Base-by-base conservation (phyloP, 2,113 vertebrate genomes). In the Alethe diademata region DNA sequence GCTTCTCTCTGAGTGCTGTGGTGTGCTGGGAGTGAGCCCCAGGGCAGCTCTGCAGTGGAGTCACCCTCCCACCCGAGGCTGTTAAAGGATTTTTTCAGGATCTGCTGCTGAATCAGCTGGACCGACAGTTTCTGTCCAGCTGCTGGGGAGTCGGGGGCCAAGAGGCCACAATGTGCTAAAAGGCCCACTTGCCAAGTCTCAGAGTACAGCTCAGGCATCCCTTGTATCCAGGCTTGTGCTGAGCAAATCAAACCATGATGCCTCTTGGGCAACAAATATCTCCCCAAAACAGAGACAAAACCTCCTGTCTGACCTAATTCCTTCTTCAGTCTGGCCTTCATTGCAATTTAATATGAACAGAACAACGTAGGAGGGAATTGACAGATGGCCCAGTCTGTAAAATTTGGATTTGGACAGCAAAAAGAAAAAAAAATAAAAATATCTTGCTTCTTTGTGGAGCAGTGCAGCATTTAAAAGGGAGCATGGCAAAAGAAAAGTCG, bases 381-480 rank as follows among this genome's bases (percentile, higher is more conserved):
- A 97, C 94, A 96, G 94, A 94, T 92, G 94, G 92, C 87, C 93
- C 87, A 93, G 95, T 96, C 94, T 94, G 85, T 85, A 97, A 96
- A 96, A 90, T 93, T 95, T 90, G 94, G 89, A 95, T 88, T 86
- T 94, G 90, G 92, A 93, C 69, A 78, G 78, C 8, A 89, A 87
- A 95, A 86, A 72, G 5, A 53, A 69, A 79, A 71, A 43, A 72
- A 61, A 57, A 33, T 20, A 33, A 56, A 45, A 58, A 29, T 22
- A 29, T 22, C 40, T 79, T 8, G 0, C 33, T 57, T 58, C 66
- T 90, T 66, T 66, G 43, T 33, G 53, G 47, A 90, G 88, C 71
- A 56, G 64, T 29, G 51, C 72, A 86, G 40, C 0, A 0, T 67
- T 79, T 51, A 54, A 45, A 81, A 58, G 22, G 38, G 29, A 87